Evolutionary conservation across 1,140 invertebrate genomes (phyloP), one percentile per base, ranked within the genome.

Genomic region (Magallana ariakensis): DNA sequence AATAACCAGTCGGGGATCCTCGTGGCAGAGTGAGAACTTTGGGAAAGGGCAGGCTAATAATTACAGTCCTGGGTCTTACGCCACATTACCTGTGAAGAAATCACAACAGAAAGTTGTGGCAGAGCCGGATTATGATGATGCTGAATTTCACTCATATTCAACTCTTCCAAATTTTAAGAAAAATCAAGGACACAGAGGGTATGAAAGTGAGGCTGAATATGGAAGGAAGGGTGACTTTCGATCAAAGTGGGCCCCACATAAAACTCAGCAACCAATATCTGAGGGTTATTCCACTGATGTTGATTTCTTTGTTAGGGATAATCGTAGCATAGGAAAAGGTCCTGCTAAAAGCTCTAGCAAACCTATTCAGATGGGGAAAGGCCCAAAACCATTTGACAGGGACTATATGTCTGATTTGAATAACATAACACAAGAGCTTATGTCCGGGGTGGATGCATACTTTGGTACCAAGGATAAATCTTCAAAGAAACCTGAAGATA

Each of bases 121-220:
- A 66, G 88, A 89, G 46, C 86, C 58, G 33, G 84, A 89, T 57
- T 83, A 80, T 53, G 82, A 89, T 70, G 87, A 90, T 62, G 89
- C 84, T 87, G 91, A 90, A 62, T 88, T 84, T 53, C 90, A 89
- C 53, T 80, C 84, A 15, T 91, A 89, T 88, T 91, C 89, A 60
- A 90, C 92, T 26, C 84, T 92, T 4, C 92, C 92, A 19, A 91
- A 91, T 19, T 92, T 93, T n/a, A 92, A 91, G 86, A 91, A 91
- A 62, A 85, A 92, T 1, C 89, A 90, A 57, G 90, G 90, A 62
- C 82, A 86, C n/a, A 86, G 86, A 22, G 87, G 87, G 11, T 88
- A 88, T 60, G 87, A 88, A 83, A 88, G 87, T 85, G 87, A 88
- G 26, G 80, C 84, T 46, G 85, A 89, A 26, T 85, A 80, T 70